A percentile compares a stretch with the other conserved stretches of the same genome.
Evolutionary conservation across 2,888 invertebrate species (phyloP).

Genomic region (Calameuta idolon): DNA sequence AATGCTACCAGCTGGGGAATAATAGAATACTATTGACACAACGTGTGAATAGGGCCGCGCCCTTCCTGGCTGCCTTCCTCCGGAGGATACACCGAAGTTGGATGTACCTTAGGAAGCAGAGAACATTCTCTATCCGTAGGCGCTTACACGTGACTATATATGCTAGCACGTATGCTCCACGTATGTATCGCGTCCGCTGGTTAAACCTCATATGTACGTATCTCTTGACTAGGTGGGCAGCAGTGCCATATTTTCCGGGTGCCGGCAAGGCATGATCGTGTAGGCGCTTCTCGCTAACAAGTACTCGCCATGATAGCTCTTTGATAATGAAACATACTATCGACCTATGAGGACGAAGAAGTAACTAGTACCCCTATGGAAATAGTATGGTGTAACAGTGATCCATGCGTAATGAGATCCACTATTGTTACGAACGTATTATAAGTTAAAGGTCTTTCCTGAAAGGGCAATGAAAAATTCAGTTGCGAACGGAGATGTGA

Average conservation of each 20-base stretch:
- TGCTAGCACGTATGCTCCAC: background rate
- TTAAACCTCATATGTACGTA: conserved; percentile 11
- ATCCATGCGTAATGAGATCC: background rate
- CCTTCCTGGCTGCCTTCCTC: background rate
- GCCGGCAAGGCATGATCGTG: conserved; percentile 19
- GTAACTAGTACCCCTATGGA: background rate
- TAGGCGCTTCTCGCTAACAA: conserved; percentile 25
- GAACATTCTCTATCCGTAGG: background rate
- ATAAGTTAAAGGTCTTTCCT: background rate
- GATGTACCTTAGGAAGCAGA: background rate
- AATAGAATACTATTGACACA: conserved; percentile 3
- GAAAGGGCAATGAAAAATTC: background rate
- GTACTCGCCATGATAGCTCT: conserved; percentile 23
- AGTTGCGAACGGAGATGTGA: background rate
- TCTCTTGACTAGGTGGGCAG: conserved; percentile 28
- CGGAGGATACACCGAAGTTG: background rate
- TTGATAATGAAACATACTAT: conserved; percentile 26
- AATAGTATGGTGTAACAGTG: background rate
- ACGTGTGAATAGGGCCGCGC: conserved; percentile 7
- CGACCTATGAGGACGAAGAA: conserved; percentile 10
- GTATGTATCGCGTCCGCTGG: background rate
- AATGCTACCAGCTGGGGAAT: background rate
- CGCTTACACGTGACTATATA: conserved; percentile 6
- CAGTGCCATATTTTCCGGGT: conserved; percentile 17
- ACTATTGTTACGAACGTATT: background rate